A percentile compares a stretch with the other conserved stretches of the same genome.
These are phyloP conservation scores for Diadumene lineata DNA, from an alignment of 92 coral and sea anemone genomes.

Conservation along the genomic window DNA sequence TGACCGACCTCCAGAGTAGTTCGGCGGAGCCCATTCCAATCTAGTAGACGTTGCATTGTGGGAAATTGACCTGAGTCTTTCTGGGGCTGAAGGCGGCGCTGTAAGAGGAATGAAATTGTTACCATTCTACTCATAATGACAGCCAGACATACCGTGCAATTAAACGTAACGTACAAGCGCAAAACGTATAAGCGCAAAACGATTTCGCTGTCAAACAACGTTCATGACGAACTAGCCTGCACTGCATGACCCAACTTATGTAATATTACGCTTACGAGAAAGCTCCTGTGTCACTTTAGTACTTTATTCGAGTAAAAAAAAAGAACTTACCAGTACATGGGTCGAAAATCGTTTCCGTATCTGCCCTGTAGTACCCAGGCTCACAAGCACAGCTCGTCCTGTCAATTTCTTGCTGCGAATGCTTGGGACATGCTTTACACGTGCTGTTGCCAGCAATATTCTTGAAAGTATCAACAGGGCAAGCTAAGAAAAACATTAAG, in stretches of 20 bases:
- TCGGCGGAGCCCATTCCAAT: slow-evolving; percentile 54
- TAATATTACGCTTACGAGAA: too few species aligned
- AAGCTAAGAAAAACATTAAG: slow-evolving; percentile 33
- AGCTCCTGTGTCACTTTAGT: neutral
- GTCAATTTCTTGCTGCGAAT: slow-evolving; percentile 32
- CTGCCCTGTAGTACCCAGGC: slow-evolving; percentile 46
- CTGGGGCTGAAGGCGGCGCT: slow-evolving; percentile 73
- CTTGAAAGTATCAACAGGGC: slow-evolving; percentile 60
- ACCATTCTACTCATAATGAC: too few species aligned
- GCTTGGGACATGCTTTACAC: slow-evolving; percentile 60
- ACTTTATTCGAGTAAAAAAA: neutral
- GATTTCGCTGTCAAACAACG: too few species aligned
- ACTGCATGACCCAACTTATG: too few species aligned
- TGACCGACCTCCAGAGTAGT: slow-evolving; percentile 37
- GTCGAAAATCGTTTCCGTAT: slow-evolving; percentile 33
- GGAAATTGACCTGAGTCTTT: slow-evolving; percentile 19
- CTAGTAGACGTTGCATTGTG: slow-evolving; percentile 46
- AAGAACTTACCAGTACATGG: slow-evolving; percentile 59
- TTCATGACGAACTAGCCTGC: too few species aligned
- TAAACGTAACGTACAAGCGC: too few species aligned
- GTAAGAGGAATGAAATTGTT: too few species aligned
- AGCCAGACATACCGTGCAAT: too few species aligned
- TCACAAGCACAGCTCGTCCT: slow-evolving; percentile 54
- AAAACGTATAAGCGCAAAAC: too few species aligned
- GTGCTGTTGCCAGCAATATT: slow-evolving; percentile 39